Percentiles rank a stretch among this genome's conserved stretches.
Conservation (phyloP, 2,797 vertebrate genomes). For the Discoglossus pictus region DNA sequence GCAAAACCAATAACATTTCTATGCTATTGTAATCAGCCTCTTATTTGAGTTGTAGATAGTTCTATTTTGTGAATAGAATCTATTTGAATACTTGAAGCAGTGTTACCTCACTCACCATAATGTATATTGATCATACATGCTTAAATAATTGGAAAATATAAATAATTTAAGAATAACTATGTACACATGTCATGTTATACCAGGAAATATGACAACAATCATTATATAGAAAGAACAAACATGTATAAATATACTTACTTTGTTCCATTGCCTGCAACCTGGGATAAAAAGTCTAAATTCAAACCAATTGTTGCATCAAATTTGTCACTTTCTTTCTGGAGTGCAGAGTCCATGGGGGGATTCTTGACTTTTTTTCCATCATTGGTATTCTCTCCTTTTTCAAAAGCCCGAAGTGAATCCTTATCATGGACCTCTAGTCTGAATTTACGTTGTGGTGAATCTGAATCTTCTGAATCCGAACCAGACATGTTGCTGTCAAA, state of each 20-base stretch:
- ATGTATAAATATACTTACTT: constrained; percentile 59
- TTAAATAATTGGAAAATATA: too few species aligned
- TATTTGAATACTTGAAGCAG: too few species aligned
- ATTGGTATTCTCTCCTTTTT: constrained; percentile 9
- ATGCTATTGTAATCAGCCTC: too few species aligned
- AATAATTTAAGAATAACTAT: too few species aligned
- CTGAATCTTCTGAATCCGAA: constrained; percentile 28
- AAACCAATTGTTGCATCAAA: constrained; percentile 60
- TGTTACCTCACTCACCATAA: too few species aligned
- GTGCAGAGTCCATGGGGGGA: constrained; percentile 65
- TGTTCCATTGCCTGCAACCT: constrained; percentile 28
- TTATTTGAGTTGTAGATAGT: too few species aligned
- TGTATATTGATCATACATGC: too few species aligned
- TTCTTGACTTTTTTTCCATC: constrained; percentile 51
- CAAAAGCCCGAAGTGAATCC: constrained; percentile 31
- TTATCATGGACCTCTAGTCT: constrained; percentile 32
- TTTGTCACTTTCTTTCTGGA: constrained; percentile 63
- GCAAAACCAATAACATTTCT: too few species aligned
- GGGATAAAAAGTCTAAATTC: constrained; percentile 56
- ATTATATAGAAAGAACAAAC: too few species aligned
- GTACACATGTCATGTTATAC: too few species aligned
- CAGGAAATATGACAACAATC: too few species aligned
- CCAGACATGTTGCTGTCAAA: constrained; percentile 22
- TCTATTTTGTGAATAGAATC: too few species aligned
- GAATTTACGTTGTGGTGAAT: background rate